Percentiles rank a stretch among this genome's conserved stretches.
Evolutionary conservation across 2,888 invertebrate genomes (phyloP).

Genomic region (Lottia gigantea): DNA sequence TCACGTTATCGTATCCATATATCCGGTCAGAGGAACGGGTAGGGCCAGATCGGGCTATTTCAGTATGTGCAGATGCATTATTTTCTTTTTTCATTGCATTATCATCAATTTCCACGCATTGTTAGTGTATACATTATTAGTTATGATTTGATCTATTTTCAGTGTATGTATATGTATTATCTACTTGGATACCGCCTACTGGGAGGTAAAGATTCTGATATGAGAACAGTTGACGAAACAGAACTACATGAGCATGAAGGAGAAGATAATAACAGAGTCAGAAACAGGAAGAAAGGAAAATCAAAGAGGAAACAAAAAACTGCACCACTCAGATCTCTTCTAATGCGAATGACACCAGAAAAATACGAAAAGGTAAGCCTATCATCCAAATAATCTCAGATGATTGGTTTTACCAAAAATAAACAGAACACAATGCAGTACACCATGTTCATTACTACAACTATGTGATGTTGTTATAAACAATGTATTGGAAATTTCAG

Average conservation of each 20-base stretch:
- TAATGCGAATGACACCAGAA: constrained; percentile 51
- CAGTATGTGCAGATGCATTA: no score
- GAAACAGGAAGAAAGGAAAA: constrained; percentile 46
- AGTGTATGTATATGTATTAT: constrained; percentile 67
- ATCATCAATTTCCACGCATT: neutral
- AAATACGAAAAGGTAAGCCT: constrained; percentile 52
- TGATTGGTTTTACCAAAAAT: neutral
- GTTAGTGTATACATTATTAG: neutral
- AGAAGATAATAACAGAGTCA: constrained; percentile 15
- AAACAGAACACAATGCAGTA: neutral
- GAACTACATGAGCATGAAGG: constrained; percentile 11
- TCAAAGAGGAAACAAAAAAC: constrained; percentile 39
- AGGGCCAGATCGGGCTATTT: no score
- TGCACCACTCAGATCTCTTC: constrained; percentile 50
- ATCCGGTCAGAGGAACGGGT: no score
- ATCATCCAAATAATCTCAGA: neutral
- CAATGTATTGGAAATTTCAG: constrained; percentile 26
- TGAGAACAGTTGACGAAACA: constrained; percentile 24
- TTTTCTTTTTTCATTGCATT: no score
- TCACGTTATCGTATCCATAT: no score
- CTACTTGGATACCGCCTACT: constrained; percentile 62
- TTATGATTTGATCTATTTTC: constrained; percentile 16
- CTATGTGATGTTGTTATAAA: no score
- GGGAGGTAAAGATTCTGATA: constrained; percentile 48
- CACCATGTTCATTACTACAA: neutral